A percentile compares a stretch with the other conserved stretches of the same genome.
phyloP scores from a whole-genome alignment of 1,140 invertebrate species.

The Drosophila elegans region DNA sequence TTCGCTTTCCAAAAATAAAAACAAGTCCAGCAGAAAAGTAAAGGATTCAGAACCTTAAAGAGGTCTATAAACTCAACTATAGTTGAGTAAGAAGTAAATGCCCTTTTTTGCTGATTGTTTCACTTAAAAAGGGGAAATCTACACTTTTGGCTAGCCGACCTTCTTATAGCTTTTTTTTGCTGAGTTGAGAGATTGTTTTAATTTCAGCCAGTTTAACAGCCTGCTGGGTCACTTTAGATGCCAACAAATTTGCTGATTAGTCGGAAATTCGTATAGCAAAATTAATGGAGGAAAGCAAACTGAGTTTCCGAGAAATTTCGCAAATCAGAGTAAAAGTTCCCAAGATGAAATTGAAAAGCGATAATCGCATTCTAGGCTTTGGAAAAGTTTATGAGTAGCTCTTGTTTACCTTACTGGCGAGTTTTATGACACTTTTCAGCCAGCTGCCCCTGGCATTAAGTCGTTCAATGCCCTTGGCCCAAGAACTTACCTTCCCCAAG shows the following conservation, averaged over 20 bases:
- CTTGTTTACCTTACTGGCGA: constrained; percentile 17
- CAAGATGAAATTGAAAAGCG: constrained; percentile 35
- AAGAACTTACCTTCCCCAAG: constrained; percentile 33
- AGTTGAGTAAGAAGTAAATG: not conserved
- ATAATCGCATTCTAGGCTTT: constrained; percentile 26
- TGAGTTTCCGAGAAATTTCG: constrained; percentile 23
- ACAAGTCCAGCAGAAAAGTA: constrained; percentile 1
- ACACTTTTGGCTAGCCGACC: not conserved
- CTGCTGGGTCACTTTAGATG: constrained; percentile 42
- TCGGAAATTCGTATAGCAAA: constrained; percentile 2
- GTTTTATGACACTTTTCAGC: constrained; percentile 40
- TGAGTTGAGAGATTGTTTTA: constrained; percentile 36
- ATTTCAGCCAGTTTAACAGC: not conserved
- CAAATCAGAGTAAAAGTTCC: constrained; percentile 16
- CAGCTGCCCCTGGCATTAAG: constrained; percentile 16
- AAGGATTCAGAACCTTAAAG: constrained; percentile 30
- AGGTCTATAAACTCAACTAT: constrained; percentile 22
- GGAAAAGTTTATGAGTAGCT: constrained; percentile 33
- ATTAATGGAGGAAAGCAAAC: not conserved
- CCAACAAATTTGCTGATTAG: constrained; percentile 47
- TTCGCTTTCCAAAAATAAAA: constrained; percentile 25
- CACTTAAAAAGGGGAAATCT: not conserved
- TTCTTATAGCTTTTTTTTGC: constrained; percentile 4
- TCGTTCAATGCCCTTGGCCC: constrained; percentile 31
- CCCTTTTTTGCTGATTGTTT: not conserved